phyloP scores from a whole-genome alignment of 2,888 invertebrate species.

The Petrolisthes manimaculis region DNA sequence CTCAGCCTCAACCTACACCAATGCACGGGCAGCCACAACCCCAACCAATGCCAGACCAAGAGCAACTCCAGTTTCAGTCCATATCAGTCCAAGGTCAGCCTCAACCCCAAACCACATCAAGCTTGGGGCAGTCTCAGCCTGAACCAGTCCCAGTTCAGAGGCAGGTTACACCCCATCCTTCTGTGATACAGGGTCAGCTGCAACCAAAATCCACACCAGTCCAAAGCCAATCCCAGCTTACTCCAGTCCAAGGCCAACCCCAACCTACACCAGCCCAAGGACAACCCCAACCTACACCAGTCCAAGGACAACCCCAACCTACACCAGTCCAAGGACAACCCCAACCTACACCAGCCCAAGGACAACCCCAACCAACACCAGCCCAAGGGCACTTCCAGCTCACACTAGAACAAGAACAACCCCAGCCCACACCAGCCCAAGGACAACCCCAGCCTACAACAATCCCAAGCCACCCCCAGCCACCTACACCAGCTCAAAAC shows the following conservation, averaged over 20 bases:
- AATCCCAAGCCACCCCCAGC: conserved; percentile 2
- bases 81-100: conserved; percentile 28
- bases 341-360: conserved; percentile 12
- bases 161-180: conserved; percentile 8
- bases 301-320: conserved; percentile 2
- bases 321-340: background rate
- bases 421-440: conserved; percentile 15
- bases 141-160: conserved; percentile 29
- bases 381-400: background rate
- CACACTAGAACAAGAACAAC: conserved; percentile 9
- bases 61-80: conserved; percentile 33
- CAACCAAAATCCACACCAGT: conserved; percentile 1
- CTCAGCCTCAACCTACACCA: conserved; percentile 35
- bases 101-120: conserved; percentile 28
- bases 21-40: conserved; percentile 32
- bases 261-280: background rate
- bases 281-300: background rate
- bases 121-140: conserved; percentile 31
- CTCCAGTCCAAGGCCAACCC: background rate
- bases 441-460: background rate
- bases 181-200: background rate
- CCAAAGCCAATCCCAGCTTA: background rate
- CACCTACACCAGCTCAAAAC: background rate
- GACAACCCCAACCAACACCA: conserved; percentile 12
- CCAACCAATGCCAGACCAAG: conserved; percentile 38